A percentile compares a stretch with the other conserved stretches of the same genome.
phyloP scores from a whole-genome alignment of 2,888 invertebrate genomes.

The Cryptocephalus moraei region DNA sequence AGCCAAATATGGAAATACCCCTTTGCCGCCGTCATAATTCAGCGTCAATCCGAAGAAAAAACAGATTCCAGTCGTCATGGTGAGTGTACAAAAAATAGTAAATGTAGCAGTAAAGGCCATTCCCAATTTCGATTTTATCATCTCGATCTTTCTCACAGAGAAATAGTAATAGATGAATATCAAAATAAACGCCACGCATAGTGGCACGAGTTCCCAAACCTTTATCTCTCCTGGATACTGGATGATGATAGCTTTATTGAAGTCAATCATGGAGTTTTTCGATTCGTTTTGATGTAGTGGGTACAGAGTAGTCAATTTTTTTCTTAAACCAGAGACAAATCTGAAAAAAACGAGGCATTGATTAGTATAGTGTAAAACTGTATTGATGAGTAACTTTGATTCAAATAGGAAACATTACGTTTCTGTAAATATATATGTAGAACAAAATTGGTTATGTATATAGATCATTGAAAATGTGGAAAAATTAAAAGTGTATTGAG shows the following conservation, averaged over 20 bases:
- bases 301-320: conserved; percentile 59
- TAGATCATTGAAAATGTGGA: no score
- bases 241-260: conserved; percentile 52
- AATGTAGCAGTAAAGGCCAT: conserved; percentile 85
- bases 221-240: conserved; percentile 87
- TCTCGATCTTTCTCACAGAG: conserved; percentile 90
- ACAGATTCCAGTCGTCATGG: conserved; percentile 85
- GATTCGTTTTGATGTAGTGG: conserved; percentile 52
- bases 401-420: no score
- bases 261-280: conserved; percentile 10
- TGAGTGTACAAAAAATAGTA: conserved; percentile 76
- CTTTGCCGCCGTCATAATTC: conserved; percentile 74
- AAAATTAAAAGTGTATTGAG: no score
- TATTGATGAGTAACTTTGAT: no score
- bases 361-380: no score
- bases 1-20: conserved; percentile 91
- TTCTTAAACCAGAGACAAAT: conserved; percentile 62
- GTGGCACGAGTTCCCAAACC: conserved; percentile 72
- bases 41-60: conserved; percentile 79
- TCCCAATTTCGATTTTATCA: conserved; percentile 75
- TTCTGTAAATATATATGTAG: no score
- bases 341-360: conserved; percentile 34
- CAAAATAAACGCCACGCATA: conserved; percentile 73
- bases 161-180: conserved; percentile 91
- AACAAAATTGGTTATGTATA: no score